Evolutionary conservation across 2,797 vertebrate species (phyloP).

Genomic region (Tenualosa thibaudeaui): DNA sequence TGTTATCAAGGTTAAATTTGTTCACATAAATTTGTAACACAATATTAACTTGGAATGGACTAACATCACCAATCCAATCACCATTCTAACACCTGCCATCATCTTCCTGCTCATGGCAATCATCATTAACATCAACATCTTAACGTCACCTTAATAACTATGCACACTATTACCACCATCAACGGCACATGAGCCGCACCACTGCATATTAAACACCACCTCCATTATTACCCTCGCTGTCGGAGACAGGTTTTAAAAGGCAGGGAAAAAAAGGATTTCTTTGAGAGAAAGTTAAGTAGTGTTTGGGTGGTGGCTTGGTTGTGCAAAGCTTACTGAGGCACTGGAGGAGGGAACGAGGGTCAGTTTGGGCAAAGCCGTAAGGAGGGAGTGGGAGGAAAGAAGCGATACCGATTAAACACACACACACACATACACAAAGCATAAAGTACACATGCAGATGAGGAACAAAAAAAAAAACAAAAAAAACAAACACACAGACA

Average conservation of each 20-base stretch:
- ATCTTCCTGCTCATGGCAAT: background rate
- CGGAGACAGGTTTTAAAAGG: background rate
- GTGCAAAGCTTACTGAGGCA: background rate
- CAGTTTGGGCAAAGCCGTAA: background rate
- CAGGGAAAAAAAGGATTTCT: background rate
- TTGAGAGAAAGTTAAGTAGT: background rate
- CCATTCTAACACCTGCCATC: background rate
- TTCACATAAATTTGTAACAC: background rate
- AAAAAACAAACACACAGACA: background rate
- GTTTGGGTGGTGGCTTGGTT: background rate
- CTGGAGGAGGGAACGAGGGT: background rate
- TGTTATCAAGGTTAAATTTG: background rate
- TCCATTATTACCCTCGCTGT: background rate
- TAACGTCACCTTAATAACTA: background rate
- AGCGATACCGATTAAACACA: background rate
- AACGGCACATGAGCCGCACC: background rate
- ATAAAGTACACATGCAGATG: background rate
- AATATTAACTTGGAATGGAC: background rate
- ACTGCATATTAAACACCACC: constrained; percentile 1
- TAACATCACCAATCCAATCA: background rate
- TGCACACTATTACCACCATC: constrained; percentile 8
- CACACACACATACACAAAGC: background rate
- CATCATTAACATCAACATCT: constrained; percentile 6
- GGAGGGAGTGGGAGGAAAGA: background rate
- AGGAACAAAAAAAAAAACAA: background rate